These are phyloP conservation scores for Vireo altiloquus DNA, from an alignment of 2,113 vertebrate species.

Conservation along the genomic window DNA sequence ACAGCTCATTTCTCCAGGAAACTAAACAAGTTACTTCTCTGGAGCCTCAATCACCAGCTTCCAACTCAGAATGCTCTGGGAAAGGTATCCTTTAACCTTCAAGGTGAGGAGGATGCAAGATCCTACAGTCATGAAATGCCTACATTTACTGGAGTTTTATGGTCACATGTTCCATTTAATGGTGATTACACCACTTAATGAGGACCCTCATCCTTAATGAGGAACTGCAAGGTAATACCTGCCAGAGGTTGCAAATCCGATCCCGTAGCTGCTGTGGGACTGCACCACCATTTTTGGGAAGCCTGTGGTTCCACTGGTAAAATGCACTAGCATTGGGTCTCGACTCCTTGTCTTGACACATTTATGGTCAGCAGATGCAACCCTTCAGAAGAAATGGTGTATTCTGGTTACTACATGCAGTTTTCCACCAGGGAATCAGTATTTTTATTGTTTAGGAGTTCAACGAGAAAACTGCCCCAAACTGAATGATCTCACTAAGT, in stretches of 20 bases:
- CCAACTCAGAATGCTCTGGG: not conserved
- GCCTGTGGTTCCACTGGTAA: conserved; percentile 83
- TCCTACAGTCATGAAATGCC: not conserved
- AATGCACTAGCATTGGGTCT: conserved; percentile 77
- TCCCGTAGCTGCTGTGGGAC: conserved; percentile 76
- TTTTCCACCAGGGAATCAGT: not conserved
- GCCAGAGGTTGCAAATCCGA: conserved; percentile 75
- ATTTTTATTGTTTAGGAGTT: not conserved
- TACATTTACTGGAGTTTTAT: not conserved
- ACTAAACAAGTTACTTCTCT: not conserved
- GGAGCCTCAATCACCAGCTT: not conserved
- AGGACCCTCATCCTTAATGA: not conserved
- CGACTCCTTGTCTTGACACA: conserved; percentile 72
- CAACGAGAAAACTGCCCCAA: not conserved
- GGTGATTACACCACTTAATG: not conserved
- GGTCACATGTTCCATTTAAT: not conserved
- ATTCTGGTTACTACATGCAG: not conserved
- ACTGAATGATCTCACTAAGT: not conserved
- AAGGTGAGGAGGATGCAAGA: not conserved
- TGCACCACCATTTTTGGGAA: conserved; percentile 83
- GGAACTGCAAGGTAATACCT: conserved; percentile 50
- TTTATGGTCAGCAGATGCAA: conserved; percentile 65
- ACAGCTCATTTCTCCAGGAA: not conserved
- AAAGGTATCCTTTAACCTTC: not conserved
- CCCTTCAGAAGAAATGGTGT: conserved; percentile 53